Evolutionary conservation across 2,888 invertebrate genomes (phyloP).

Genomic region (Oligia latruncula): DNA sequence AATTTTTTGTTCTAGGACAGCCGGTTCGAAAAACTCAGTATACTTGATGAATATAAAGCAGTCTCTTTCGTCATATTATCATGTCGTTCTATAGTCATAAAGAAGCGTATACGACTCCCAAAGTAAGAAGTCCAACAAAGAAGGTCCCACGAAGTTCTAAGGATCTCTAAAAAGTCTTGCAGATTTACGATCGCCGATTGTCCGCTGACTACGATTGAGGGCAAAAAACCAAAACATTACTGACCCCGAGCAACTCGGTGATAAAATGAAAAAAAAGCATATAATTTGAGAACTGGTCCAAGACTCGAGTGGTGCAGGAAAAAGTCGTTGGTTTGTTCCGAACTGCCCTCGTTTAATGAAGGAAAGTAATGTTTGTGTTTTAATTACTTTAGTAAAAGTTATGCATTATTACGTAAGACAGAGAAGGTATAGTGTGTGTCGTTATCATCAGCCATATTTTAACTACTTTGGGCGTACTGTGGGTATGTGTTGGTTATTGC

Average conservation of each 20-base stretch:
- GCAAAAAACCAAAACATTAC: slow-evolving; percentile 78
- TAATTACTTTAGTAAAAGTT: not conserved
- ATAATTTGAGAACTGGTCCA: slow-evolving; percentile 66
- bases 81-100: not conserved
- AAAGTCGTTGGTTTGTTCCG: slow-evolving; percentile 57
- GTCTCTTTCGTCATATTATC: too few species aligned
- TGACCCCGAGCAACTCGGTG: slow-evolving; percentile 73
- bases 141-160: not conserved
- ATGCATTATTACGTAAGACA: not conserved
- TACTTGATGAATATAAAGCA: not conserved
- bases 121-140: not conserved
- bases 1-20: too few species aligned
- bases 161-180: slow-evolving; percentile 25
- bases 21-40: not conserved
- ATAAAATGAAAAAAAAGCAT: slow-evolving; percentile 61
- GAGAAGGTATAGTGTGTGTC: too few species aligned
- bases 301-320: slow-evolving; percentile 56
- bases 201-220: slow-evolving; percentile 37
- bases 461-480: too few species aligned
- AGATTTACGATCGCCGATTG: slow-evolving; percentile 55
- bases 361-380: not conserved
- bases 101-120: too few species aligned
- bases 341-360: slow-evolving; percentile 27
- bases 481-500: too few species aligned
- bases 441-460: too few species aligned